phyloP scores from a whole-genome alignment of 2,113 vertebrate species.

The Malaclemys terrapin region DNA sequence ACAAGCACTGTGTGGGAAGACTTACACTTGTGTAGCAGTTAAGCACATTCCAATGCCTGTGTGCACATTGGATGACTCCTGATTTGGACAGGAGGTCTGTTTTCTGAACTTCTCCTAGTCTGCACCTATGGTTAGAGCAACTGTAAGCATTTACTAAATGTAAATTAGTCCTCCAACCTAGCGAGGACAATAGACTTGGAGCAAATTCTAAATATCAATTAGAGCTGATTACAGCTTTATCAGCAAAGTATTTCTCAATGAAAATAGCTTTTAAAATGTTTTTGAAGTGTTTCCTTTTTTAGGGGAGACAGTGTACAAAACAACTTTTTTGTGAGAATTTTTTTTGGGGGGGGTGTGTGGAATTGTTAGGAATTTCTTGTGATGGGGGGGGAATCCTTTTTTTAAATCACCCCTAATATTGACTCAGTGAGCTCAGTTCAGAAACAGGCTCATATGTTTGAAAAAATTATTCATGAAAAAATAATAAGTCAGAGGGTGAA shows the following conservation, averaged over 20 bases:
- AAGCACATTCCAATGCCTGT: not conserved
- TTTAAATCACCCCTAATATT: too few species aligned
- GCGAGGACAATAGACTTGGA: not conserved
- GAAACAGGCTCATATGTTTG: too few species aligned
- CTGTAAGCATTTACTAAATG: too few species aligned
- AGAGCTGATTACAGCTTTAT: not conserved
- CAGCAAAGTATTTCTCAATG: not conserved
- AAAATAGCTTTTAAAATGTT: not conserved
- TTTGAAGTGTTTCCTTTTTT: not conserved
- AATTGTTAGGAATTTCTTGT: not conserved
- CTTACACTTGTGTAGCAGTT: rapidly evolving
- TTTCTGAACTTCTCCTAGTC: too few species aligned
- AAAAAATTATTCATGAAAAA: too few species aligned
- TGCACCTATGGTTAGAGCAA: too few species aligned
- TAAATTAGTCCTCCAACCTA: not conserved
- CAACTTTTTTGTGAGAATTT: not conserved
- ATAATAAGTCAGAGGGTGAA: too few species aligned
- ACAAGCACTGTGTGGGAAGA: too few species aligned
- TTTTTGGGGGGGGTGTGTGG: not conserved
- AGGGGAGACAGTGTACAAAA: not conserved
- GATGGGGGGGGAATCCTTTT: too few species aligned
- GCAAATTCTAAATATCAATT: rapidly evolving
- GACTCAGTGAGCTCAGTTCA: too few species aligned
- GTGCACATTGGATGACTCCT: not conserved
- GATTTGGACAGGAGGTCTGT: too few species aligned